A percentile compares a stretch with the other conserved stretches of the same genome.
phyloP scores from a whole-genome alignment of 2,797 vertebrate genomes.

The Manis pentadactyla region DNA sequence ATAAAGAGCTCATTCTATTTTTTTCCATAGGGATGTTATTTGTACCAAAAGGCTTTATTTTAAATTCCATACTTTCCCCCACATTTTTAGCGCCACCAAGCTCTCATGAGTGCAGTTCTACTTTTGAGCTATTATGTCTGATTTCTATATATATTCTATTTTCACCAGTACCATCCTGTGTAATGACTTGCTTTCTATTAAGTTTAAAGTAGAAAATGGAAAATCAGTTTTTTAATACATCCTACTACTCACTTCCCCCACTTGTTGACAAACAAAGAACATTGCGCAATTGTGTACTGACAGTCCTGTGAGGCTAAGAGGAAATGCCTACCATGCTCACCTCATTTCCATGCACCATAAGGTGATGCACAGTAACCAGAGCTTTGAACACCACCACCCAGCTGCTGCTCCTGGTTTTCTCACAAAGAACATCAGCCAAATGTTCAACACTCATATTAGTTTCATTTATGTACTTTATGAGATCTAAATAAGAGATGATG shows the following conservation, averaged over 20 bases:
- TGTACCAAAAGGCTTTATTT: slow-evolving; percentile 45
- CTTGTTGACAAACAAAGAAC: not conserved
- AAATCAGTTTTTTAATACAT: not conserved
- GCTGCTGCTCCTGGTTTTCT: slow-evolving; percentile 93
- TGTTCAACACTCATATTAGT: slow-evolving; percentile 96
- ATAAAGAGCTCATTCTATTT: slow-evolving; percentile 31
- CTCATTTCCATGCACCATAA: slow-evolving; percentile 98
- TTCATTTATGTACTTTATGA: slow-evolving; percentile 96
- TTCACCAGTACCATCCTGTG: not conserved
- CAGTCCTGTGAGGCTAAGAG: not conserved
- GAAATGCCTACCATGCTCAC: slow-evolving; percentile 83
- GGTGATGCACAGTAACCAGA: slow-evolving; percentile 96
- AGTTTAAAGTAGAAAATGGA: not conserved
- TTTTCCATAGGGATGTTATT: not conserved
- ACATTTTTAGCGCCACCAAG: not conserved
- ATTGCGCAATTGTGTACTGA: not conserved
- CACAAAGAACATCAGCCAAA: slow-evolving; percentile 94
- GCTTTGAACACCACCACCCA: slow-evolving; percentile 99
- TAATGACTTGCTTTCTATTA: not conserved
- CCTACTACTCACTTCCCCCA: not conserved
- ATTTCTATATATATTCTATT: not conserved
- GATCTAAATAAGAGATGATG: slow-evolving; percentile 88
- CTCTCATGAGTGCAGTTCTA: not conserved
- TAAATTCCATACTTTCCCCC: not conserved
- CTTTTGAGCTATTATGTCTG: not conserved